phyloP scores from a whole-genome alignment of 1,140 invertebrate species.

The Ostrea edulis region DNA sequence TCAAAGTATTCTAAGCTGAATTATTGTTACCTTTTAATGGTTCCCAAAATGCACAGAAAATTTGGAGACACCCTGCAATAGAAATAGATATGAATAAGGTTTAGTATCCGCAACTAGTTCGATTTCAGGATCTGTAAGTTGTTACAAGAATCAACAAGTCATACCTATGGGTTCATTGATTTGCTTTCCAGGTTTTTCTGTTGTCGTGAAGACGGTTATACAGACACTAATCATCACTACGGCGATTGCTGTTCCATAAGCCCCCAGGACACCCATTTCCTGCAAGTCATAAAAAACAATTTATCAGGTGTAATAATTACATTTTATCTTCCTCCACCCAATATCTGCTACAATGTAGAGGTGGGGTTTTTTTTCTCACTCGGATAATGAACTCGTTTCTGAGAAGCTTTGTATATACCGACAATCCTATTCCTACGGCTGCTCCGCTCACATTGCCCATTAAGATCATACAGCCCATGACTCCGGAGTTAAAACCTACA shows the following conservation, averaged over 20 bases:
- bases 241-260: constrained; percentile 70
- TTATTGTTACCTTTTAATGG: constrained; percentile 74
- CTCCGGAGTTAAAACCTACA: constrained; percentile 76
- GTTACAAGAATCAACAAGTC: background rate
- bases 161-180: constrained; percentile 66
- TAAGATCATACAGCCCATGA: constrained; percentile 78
- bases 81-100: background rate
- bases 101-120: background rate
- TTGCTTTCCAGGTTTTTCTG: constrained; percentile 60
- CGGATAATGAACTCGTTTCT: too few relatives aligned
- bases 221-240: constrained; percentile 68
- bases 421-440: constrained; percentile 73
- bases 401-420: constrained; percentile 58
- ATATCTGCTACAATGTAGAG: too few relatives aligned
- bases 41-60: constrained; percentile 74
- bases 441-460: constrained; percentile 77
- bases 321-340: too few relatives aligned
- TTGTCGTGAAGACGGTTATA: constrained; percentile 67
- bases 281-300: constrained; percentile 53
- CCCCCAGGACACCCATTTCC: constrained; percentile 72
- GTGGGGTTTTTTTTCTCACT: too few relatives aligned
- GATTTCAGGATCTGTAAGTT: too few relatives aligned
- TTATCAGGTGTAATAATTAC: too few relatives aligned
- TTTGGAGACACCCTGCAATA: constrained; percentile 68
- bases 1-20: background rate